Evolutionary conservation across 53 echinoderm and acorn worm species (phyloP), one percentile per base, ranked within the genome.

Genomic region (Mesocentrotus franciscanus): DNA sequence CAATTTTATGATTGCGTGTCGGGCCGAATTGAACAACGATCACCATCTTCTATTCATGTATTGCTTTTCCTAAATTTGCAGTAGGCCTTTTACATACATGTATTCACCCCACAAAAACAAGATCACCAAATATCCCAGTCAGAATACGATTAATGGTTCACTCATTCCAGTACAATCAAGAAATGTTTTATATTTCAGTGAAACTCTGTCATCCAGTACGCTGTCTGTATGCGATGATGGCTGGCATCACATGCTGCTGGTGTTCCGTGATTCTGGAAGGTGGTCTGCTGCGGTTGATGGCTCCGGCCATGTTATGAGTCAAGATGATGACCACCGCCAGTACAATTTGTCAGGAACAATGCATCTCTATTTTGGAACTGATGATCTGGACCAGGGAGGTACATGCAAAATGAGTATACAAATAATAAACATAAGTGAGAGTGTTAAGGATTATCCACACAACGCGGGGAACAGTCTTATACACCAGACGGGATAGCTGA

Each of bases 201-300:
- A 8, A 42, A 83, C 49, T 83, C 20, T 1, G 39, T 36, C 83
- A 17, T 83, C 83, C 27, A 42, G 20, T 42, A 16, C 18, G 9
- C 18, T 83, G 39, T 14, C 83, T 2, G 17, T 90, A 13, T 90
- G 90, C 24, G 90, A 61, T 60, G 90, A 60, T 15, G 29, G 49
- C 14, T 90, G 90, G 90, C 90, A 90, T 61, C 60, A 90, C 26
- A 6, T 90, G 22, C 24, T 90, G 32, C 58, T 90, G 60, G 90
- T 58, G 30, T 29, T 90, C 18, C 30, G 29, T 60, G 60, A 27
- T 16, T 29, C 90, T 29, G 58, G 90, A 61, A 59, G 61, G 22
- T 58, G 59, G 90, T 60, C 10, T n/a, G 90, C 32, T 60, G 60
- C 2, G 2, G 60, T 90, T 29, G 90, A 90, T 90, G 90, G 60